Evolutionary conservation across 2,888 invertebrate species (phyloP).

Genomic region (Polymixis lichenea): DNA sequence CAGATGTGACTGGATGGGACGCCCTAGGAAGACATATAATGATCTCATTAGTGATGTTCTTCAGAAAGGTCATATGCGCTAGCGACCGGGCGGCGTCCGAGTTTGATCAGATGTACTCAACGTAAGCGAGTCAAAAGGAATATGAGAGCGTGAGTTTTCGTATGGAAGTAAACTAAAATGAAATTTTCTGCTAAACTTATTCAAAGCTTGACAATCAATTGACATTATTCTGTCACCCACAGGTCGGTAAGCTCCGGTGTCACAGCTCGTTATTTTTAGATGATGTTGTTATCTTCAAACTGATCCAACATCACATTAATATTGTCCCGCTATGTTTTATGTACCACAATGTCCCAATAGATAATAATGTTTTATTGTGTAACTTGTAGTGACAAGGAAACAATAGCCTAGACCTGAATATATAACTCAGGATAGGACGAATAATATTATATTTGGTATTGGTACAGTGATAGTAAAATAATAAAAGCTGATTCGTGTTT

Average conservation of each 20-base stretch:
- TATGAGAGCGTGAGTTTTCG: too few species aligned
- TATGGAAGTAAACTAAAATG: not conserved
- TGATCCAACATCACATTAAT: constrained; percentile 16
- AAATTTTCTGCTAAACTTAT: not conserved
- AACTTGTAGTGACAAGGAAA: constrained; percentile 26
- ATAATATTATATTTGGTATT: constrained; percentile 9
- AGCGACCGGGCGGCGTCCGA: too few species aligned
- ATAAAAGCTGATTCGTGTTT: not conserved
- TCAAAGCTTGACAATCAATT: not conserved
- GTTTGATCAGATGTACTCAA: too few species aligned
- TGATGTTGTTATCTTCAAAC: constrained; percentile 12
- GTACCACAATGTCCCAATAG: not conserved
- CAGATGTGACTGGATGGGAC: too few species aligned
- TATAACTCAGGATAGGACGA: constrained; percentile 13
- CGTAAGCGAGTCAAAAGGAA: too few species aligned
- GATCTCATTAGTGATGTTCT: too few species aligned
- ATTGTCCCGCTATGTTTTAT: constrained; percentile 4
- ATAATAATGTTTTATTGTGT: constrained; percentile 9
- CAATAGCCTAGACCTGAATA: constrained; percentile 31
- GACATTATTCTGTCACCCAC: constrained; percentile 5
- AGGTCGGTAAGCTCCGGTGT: constrained; percentile 9
- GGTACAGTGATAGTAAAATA: not conserved
- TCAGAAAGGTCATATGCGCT: too few species aligned
- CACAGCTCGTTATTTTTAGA: constrained; percentile 24
- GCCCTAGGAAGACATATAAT: too few species aligned